Evolutionary conservation across 2,113 vertebrate genomes (phyloP).

Genomic region (Rhea pennata): DNA sequence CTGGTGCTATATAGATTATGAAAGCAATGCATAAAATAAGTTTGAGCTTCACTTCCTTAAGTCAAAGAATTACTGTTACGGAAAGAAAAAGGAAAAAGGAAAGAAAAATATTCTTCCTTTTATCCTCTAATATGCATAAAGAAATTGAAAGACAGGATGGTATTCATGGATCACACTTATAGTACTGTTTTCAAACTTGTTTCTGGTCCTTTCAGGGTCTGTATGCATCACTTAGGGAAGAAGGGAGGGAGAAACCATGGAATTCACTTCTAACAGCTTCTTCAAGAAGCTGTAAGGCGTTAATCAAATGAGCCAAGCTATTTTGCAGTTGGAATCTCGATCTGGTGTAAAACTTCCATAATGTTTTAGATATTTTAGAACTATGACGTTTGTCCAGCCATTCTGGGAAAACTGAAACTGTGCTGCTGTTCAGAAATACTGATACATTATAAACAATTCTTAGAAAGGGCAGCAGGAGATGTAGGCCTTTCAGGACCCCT

Average conservation of each 20-base stretch:
- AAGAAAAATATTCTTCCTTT: neutral
- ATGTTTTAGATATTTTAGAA: neutral
- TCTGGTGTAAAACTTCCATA: neutral
- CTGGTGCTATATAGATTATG: neutral
- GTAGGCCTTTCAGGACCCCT: neutral
- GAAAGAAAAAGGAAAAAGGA: neutral
- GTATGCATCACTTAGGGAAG: neutral
- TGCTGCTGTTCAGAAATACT: accelerated
- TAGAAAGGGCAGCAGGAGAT: neutral
- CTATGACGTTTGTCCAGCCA: neutral
- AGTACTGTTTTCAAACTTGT: neutral
- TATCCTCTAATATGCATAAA: neutral
- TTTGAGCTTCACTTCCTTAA: slow-evolving; percentile 22
- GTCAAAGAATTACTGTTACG: neutral
- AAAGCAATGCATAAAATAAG: slow-evolving; percentile 29
- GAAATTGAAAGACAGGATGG: neutral
- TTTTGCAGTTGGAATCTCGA: neutral
- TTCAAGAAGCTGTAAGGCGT: neutral
- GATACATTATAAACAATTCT: neutral
- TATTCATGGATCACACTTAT: neutral
- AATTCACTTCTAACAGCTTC: neutral
- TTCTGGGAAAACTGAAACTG: neutral
- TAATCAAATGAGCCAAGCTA: neutral
- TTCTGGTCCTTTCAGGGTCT: neutral
- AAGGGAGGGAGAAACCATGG: neutral